Evolutionary conservation across 2,888 invertebrate genomes (phyloP).

Genomic region (Drosophila imparisetae): DNA sequence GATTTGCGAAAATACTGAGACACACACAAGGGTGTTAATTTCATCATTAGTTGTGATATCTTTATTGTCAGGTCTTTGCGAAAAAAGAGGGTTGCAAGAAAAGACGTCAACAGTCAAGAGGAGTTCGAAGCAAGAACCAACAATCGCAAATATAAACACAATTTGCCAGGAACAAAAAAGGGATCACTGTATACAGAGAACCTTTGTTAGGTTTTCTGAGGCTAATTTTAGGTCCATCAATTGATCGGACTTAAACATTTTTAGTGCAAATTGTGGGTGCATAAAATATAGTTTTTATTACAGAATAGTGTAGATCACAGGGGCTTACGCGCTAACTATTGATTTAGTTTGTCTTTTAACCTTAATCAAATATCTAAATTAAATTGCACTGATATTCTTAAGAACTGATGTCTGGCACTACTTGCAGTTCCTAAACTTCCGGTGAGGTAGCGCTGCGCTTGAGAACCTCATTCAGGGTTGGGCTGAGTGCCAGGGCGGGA

Average conservation of each 20-base stretch:
- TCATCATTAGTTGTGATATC: conserved; percentile 57
- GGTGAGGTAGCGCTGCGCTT: conserved; percentile 83
- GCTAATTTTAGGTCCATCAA: conserved; percentile 25
- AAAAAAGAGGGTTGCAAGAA: conserved; percentile 33
- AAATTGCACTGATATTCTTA: conserved; percentile 67
- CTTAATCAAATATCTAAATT: conserved; percentile 36
- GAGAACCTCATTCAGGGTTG: conserved; percentile 84
- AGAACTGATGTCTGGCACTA: conserved; percentile 43
- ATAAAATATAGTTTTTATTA: conserved; percentile 46
- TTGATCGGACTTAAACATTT: conserved; percentile 16
- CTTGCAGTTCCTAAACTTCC: conserved; percentile 67
- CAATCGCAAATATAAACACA: conserved; percentile 65
- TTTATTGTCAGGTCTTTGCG: conserved; percentile 19
- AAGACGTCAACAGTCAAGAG: conserved; percentile 52
- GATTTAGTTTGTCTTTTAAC: conserved; percentile 18
- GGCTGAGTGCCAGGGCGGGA: conserved; percentile 90
- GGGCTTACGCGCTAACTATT: conserved; percentile 51
- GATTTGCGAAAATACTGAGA: conserved; percentile 29
- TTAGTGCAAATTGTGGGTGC: conserved; percentile 3
- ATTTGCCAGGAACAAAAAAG: conserved; percentile 37
- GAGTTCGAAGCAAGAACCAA: conserved; percentile 52
- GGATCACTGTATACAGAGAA: conserved; percentile 14
- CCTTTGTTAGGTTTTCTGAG: conserved; percentile 3
- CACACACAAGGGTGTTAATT: conserved; percentile 66
- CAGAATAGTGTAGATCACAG: conserved; percentile 66